phyloP scores from a whole-genome alignment of 2,797 vertebrate genomes.

The Cyclura pinguis region DNA sequence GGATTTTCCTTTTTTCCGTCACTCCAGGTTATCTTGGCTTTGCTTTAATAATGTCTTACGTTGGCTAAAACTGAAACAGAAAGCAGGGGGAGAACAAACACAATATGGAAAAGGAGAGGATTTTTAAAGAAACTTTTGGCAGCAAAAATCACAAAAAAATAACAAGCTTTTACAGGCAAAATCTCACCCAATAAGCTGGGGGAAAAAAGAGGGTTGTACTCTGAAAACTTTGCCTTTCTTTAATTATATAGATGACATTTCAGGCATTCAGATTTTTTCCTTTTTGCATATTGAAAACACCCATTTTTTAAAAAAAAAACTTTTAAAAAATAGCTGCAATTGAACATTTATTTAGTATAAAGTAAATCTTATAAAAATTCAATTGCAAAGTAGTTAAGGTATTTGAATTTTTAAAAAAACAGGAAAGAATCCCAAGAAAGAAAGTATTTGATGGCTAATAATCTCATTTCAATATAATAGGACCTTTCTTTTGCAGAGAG shows the following conservation, averaged over 20 bases:
- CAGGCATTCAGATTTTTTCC: constrained; percentile 59
- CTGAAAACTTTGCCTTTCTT: constrained; percentile 71
- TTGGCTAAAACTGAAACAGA: constrained; percentile 40
- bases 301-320: constrained; percentile 63
- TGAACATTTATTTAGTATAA: constrained; percentile 73
- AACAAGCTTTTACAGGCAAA: constrained; percentile 18
- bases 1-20: constrained; percentile 29
- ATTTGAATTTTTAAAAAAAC: constrained; percentile 80
- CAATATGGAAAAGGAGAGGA: constrained; percentile 41
- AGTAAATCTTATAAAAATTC: constrained; percentile 84
- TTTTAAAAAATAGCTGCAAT: constrained; percentile 57
- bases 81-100: background rate
- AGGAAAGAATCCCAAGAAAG: constrained; percentile 83
- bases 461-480: constrained; percentile 93
- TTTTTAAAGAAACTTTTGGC: constrained; percentile 36
- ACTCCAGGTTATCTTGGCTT: constrained; percentile 49
- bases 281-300: constrained; percentile 73
- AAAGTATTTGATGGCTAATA: constrained; percentile 89
- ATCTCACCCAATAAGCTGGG: constrained; percentile 14
- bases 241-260: constrained; percentile 76
- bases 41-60: constrained; percentile 37
- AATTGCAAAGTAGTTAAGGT: constrained; percentile 85
- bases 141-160: constrained; percentile 45
- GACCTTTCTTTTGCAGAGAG: constrained; percentile 88
- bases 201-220: constrained; percentile 32